Percentiles rank a stretch among this genome's conserved stretches.
These are phyloP conservation scores for Operophtera brumata DNA, from an alignment of 2,888 invertebrate genomes.

Conservation along the genomic window DNA sequence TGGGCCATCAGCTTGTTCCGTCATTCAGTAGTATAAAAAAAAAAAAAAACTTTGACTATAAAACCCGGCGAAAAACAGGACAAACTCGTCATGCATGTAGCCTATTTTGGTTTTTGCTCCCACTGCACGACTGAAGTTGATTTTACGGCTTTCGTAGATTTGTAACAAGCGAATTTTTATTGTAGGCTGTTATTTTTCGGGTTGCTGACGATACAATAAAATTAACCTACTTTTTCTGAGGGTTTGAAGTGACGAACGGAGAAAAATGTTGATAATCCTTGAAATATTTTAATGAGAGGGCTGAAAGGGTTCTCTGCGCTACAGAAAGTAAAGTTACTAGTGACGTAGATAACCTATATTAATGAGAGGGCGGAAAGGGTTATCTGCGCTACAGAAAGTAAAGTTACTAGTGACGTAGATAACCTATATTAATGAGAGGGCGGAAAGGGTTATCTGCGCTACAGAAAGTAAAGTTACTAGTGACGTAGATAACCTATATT, in stretches of 20 bases:
- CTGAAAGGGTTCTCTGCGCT: neutral
- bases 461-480: too few relatives aligned
- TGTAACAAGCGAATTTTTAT: slow-evolving; percentile 21
- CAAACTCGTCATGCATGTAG: slow-evolving; percentile 16
- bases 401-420: too few relatives aligned
- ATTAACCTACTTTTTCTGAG: slow-evolving; percentile 21
- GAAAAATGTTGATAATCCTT: slow-evolving; percentile 3
- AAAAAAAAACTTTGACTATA: too few relatives aligned
- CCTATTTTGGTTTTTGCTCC: slow-evolving; percentile 21
- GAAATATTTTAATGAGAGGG: slow-evolving; percentile 4
- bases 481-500: too few relatives aligned
- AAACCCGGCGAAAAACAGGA: too few relatives aligned
- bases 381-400: too few relatives aligned
- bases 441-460: too few relatives aligned
- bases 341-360: too few relatives aligned
- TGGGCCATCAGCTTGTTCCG: too few relatives aligned
- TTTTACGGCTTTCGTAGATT: slow-evolving; percentile 25
- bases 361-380: too few relatives aligned
- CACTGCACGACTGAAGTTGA: slow-evolving; percentile 22
- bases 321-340: neutral
- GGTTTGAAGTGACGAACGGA: slow-evolving; percentile 12
- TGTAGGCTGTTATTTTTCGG: slow-evolving; percentile 18
- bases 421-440: too few relatives aligned
- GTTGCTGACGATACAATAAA: slow-evolving; percentile 16
- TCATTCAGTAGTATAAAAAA: too few relatives aligned